Evolutionary conservation across 1,140 invertebrate species (phyloP).

Genomic region (Colletes latitarsis): DNA sequence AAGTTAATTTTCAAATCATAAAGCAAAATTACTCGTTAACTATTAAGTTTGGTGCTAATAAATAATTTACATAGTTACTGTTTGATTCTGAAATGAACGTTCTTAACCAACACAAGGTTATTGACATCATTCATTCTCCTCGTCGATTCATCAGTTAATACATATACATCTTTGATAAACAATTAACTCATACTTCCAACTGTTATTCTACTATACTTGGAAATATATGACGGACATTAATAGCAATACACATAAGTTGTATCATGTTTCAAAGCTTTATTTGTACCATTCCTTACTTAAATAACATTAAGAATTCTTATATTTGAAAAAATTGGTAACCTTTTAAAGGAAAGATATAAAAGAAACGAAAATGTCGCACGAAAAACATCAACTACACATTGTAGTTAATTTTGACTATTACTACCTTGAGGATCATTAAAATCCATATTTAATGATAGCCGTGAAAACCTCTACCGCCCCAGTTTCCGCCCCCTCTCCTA

Average conservation of each 20-base stretch:
- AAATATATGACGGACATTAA: too few species aligned
- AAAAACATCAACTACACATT: neutral
- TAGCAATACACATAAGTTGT: neutral
- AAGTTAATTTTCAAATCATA: too few species aligned
- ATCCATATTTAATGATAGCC: conserved; percentile 35
- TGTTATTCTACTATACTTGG: too few species aligned
- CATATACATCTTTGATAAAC: too few species aligned
- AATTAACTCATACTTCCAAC: too few species aligned
- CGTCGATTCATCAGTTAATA: too few species aligned
- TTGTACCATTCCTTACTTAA: conserved; percentile 11
- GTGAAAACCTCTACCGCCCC: conserved; percentile 43
- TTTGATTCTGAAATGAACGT: too few species aligned
- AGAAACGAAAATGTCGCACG: neutral
- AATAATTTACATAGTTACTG: too few species aligned
- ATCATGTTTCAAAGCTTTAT: conserved; percentile 28
- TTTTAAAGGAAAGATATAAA: neutral
- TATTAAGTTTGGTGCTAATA: too few species aligned
- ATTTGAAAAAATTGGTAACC: neutral
- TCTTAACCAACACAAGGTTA: too few species aligned
- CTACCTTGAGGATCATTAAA: neutral
- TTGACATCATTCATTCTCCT: too few species aligned
- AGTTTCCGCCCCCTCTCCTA: conserved; percentile 43
- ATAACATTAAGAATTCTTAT: neutral
- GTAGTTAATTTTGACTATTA: conserved; percentile 5
- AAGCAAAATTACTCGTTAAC: too few species aligned